These are phyloP conservation scores for Pantherophis guttatus DNA, from an alignment of 2,113 vertebrate species.

Conservation along the genomic window DNA sequence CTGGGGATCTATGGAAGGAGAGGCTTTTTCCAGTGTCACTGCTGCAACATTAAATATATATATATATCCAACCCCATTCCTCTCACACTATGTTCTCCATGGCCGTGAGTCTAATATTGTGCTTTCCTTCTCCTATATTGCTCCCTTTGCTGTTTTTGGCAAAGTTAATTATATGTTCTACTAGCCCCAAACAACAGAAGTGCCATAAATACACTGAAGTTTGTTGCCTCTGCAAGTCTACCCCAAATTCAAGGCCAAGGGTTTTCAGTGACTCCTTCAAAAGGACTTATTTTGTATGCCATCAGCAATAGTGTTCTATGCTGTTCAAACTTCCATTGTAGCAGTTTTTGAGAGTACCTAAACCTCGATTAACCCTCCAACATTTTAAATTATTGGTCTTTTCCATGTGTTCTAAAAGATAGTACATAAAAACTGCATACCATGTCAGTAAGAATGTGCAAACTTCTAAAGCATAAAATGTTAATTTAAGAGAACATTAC, in stretches of 20 bases:
- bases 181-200: neutral
- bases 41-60: neutral
- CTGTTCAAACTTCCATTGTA: neutral
- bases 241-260: neutral
- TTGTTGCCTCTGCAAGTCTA: neutral
- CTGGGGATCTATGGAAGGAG: too few species aligned
- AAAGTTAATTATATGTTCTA: neutral
- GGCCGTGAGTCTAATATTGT: neutral
- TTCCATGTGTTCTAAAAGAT: neutral
- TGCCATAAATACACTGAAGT: neutral
- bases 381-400: neutral
- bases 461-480: neutral
- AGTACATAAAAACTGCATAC: neutral
- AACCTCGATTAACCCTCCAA: neutral
- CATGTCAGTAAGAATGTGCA: neutral
- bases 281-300: neutral
- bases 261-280: neutral
- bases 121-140: neutral
- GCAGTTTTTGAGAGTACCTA: neutral
- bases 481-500: constrained; percentile 7
- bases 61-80: neutral
- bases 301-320: neutral
- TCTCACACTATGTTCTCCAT: neutral
- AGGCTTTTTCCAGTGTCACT: neutral
- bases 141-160: neutral